These are phyloP conservation scores for Lethenteron reissneri DNA, from an alignment of 2,113 vertebrate species.

Conservation along the genomic window DNA sequence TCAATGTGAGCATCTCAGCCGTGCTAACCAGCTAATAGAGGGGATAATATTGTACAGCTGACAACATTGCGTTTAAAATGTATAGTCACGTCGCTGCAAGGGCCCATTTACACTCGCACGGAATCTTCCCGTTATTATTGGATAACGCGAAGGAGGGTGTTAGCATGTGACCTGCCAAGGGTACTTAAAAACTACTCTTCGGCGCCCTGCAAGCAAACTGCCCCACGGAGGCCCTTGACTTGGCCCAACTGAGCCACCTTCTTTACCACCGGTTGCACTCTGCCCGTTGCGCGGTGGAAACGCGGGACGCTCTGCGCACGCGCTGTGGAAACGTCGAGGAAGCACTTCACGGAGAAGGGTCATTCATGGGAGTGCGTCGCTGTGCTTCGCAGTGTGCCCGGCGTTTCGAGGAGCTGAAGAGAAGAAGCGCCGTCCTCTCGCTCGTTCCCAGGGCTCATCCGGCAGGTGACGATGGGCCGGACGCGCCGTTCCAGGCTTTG, in stretches of 20 bases:
- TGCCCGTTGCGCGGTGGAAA: not conserved
- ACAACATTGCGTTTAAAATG: too few species aligned
- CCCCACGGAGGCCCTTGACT: too few species aligned
- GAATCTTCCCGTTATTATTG: too few species aligned
- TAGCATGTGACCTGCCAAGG: too few species aligned
- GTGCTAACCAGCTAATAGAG: too few species aligned
- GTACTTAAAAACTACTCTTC: too few species aligned
- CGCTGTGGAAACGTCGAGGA: conserved; percentile 7
- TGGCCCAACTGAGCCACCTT: not conserved
- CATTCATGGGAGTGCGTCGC: not conserved
- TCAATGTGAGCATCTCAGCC: too few species aligned
- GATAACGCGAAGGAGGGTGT: too few species aligned
- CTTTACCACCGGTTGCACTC: not conserved
- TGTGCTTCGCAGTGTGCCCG: conserved; percentile 44
- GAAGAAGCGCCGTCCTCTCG: conserved; percentile 36
- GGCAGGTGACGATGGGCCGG: conserved; percentile 27
- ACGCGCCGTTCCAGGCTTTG: conserved; percentile 35
- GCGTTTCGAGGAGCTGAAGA: conserved; percentile 80
- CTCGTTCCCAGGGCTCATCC: conserved; percentile 59
- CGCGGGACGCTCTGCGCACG: too few species aligned
- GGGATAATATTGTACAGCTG: too few species aligned
- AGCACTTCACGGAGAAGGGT: not conserved
- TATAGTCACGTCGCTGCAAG: too few species aligned
- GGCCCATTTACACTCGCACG: too few species aligned
- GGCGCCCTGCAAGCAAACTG: not conserved